Conservation (phyloP, 1,140 invertebrate species). For the Aphaenogaster rudis region DNA sequence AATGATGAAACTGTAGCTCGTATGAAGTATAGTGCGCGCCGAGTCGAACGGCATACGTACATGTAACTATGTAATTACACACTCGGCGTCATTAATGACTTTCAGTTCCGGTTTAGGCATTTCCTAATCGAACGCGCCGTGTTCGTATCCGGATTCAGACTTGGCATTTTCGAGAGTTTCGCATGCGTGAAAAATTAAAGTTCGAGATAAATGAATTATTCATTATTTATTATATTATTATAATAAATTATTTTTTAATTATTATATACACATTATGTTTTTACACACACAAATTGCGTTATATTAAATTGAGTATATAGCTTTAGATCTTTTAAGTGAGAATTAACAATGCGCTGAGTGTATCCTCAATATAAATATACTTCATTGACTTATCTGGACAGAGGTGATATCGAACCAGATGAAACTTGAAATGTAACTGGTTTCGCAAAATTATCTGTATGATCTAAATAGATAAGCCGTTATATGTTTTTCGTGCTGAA, state of each 20-base stretch:
- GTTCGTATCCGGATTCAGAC: background rate
- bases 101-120: background rate
- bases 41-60: background rate
- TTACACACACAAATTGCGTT: background rate
- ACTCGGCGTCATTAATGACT: slow-evolving; percentile 3
- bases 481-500: too few species aligned
- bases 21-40: background rate
- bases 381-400: background rate
- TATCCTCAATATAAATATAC: background rate
- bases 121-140: background rate
- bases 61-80: background rate
- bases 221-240: too few species aligned
- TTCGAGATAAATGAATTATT: background rate
- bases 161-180: background rate
- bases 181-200: background rate
- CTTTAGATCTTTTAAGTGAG: background rate
- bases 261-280: background rate
- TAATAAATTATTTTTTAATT: too few species aligned
- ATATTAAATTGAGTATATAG: background rate
- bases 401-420: background rate
- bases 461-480: background rate
- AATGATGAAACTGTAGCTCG: background rate
- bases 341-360: background rate
- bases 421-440: slow-evolving; percentile 7
- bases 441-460: background rate